These are phyloP conservation scores for Trichomycterus rosablanca DNA, from an alignment of 2,113 vertebrate genomes.

Conservation along the genomic window DNA sequence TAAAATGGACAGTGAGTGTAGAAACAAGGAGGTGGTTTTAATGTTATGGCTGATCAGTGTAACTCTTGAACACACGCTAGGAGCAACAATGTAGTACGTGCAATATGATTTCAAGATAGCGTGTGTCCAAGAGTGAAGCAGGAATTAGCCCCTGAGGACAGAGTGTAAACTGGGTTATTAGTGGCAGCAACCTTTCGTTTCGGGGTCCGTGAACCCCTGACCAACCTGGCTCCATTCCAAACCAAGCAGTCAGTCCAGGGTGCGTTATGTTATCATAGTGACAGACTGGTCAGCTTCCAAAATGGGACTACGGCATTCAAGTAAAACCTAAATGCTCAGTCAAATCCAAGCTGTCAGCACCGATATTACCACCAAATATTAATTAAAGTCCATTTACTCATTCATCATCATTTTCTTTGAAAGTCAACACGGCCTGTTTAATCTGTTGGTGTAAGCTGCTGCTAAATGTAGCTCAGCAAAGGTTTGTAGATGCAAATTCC, in stretches of 20 bases:
- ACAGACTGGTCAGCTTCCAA: neutral
- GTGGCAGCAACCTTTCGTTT: conserved; percentile 17
- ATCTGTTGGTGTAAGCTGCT: conserved; percentile 3
- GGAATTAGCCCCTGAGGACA: neutral
- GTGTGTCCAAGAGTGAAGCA: too few species aligned
- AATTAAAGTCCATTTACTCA: neutral
- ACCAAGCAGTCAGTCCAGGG: neutral
- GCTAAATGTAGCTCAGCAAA: neutral
- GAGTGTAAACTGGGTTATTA: conserved; percentile 10
- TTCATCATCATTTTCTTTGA: too few species aligned
- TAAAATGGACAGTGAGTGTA: too few species aligned
- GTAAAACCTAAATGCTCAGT: conserved; percentile 1
- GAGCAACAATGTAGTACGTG: too few species aligned
- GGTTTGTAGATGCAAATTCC: neutral
- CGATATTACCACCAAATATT: too few species aligned
- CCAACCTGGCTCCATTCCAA: conserved; percentile 15
- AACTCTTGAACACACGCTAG: too few species aligned
- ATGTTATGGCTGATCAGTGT: too few species aligned
- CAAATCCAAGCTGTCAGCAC: conserved; percentile 3
- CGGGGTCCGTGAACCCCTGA: neutral
- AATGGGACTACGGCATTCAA: conserved; percentile 8
- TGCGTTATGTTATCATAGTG: neutral
- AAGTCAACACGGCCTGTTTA: too few species aligned
- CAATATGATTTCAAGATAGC: too few species aligned
- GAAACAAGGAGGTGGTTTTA: too few species aligned